These are phyloP conservation scores for Spheniscus mendiculus DNA, from an alignment of 2,113 vertebrate species.

Conservation along the genomic window DNA sequence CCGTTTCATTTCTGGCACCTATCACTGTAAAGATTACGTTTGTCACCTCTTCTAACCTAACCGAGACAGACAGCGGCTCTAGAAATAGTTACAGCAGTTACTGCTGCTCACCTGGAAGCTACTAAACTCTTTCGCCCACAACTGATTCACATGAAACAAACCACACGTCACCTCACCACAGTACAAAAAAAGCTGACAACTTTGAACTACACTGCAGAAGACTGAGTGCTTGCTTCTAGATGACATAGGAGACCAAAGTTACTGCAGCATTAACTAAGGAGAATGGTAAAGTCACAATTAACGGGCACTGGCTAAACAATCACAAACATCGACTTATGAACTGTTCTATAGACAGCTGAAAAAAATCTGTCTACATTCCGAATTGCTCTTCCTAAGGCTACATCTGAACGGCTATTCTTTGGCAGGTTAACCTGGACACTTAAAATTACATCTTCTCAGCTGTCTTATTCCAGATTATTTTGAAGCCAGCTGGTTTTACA, in stretches of 20 bases:
- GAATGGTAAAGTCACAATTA: background rate
- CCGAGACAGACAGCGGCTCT: background rate
- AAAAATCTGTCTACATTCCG: background rate
- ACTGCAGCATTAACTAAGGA: background rate
- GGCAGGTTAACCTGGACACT: background rate
- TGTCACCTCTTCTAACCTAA: background rate
- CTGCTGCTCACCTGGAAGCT: background rate
- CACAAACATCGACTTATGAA: fast-evolving
- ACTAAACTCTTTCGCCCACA: background rate
- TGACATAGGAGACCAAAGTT: background rate
- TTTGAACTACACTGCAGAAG: background rate
- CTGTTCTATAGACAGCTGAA: background rate
- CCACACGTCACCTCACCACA: background rate
- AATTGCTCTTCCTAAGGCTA: background rate
- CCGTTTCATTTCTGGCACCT: background rate
- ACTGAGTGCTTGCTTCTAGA: background rate
- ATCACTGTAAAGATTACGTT: background rate
- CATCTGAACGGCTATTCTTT: background rate
- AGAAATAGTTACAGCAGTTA: background rate
- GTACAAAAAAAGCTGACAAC: background rate
- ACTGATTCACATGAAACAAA: background rate
- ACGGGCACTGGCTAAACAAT: background rate
- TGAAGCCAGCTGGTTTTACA: background rate
- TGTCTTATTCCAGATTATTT: background rate
- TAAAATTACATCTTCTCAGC: background rate